A percentile compares a stretch with the other conserved stretches of the same genome.
These are phyloP conservation scores for Ostrea edulis DNA, from an alignment of 1,140 invertebrate genomes.

Conservation along the genomic window DNA sequence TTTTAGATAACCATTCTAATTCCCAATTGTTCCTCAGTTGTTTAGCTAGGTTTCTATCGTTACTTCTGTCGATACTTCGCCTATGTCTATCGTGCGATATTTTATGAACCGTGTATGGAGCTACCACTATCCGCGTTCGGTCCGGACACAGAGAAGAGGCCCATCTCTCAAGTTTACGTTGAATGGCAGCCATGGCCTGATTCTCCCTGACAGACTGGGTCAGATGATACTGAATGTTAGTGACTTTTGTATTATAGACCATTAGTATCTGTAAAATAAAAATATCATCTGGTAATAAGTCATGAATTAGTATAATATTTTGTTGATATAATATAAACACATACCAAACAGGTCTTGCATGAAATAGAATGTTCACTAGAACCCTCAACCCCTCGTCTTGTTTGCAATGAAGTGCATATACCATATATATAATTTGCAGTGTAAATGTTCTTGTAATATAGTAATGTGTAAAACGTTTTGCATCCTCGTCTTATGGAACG, in stretches of 20 bases:
- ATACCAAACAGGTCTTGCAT: too few relatives aligned
- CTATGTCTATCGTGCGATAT: slow-evolving; percentile 40
- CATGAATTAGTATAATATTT: too few relatives aligned
- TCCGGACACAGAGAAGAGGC: slow-evolving; percentile 53
- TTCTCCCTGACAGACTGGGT: slow-evolving; percentile 46
- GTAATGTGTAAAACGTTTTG: too few relatives aligned
- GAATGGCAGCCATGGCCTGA: slow-evolving; percentile 48
- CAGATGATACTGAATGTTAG: slow-evolving; percentile 46
- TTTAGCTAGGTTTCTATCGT: slow-evolving; percentile 55
- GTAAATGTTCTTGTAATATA: too few relatives aligned
- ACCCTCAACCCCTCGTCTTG: too few relatives aligned
- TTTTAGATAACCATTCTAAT: slow-evolving; percentile 57
- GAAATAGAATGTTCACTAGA: too few relatives aligned
- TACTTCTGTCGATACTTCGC: slow-evolving; percentile 56
- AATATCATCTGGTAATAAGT: neutral
- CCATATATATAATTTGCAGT: too few relatives aligned
- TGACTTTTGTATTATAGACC: slow-evolving; percentile 61
- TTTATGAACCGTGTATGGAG: slow-evolving; percentile 51
- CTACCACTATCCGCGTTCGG: slow-evolving; percentile 55
- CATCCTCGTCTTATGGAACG: too few relatives aligned
- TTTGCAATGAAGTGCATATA: too few relatives aligned
- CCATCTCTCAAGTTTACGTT: slow-evolving; percentile 62
- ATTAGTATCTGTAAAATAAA: slow-evolving; percentile 58
- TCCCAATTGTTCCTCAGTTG: slow-evolving; percentile 60
- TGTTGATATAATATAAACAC: too few relatives aligned